phyloP scores from a whole-genome alignment of 1,140 invertebrate species.

The Dinoponera quadriceps region DNA sequence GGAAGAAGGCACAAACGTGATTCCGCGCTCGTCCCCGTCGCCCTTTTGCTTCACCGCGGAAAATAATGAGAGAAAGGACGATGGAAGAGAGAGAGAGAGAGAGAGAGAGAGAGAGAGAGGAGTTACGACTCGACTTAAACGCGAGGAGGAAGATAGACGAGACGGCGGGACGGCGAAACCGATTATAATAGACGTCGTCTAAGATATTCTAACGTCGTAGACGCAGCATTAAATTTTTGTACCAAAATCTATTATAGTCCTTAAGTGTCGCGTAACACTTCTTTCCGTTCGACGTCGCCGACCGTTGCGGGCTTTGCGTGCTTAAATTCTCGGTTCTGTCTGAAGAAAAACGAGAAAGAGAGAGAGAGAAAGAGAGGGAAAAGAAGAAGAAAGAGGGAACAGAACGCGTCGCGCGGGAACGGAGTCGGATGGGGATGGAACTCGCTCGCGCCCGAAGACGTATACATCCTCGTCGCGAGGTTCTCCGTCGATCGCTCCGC shows the following conservation, averaged over 20 bases:
- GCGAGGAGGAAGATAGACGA: slow-evolving; percentile 46
- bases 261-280: slow-evolving; percentile 77
- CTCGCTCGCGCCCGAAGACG: too few relatives aligned
- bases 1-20: slow-evolving; percentile 64
- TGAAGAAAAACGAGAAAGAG: too few relatives aligned
- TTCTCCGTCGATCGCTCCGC: too few relatives aligned
- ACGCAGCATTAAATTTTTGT: slow-evolving; percentile 85
- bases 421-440: too few relatives aligned
- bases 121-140: slow-evolving; percentile 13
- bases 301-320: slow-evolving; percentile 51
- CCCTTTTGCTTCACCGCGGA: slow-evolving; percentile 74
- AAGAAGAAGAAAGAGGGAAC: too few relatives aligned
- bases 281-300: slow-evolving; percentile 65
- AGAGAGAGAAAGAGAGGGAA: too few relatives aligned
- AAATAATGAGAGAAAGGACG: not conserved
- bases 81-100: not conserved
- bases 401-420: too few relatives aligned
- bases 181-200: slow-evolving; percentile 77
- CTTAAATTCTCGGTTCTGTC: slow-evolving; percentile 38
- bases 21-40: slow-evolving; percentile 77
- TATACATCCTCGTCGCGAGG: too few relatives aligned
- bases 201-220: slow-evolving; percentile 78
- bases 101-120: too few relatives aligned
- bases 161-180: slow-evolving; percentile 34
- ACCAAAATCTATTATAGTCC: slow-evolving; percentile 83